Conservation (phyloP, 2,888 invertebrate species). For the Mesopsocus fuscifrons region DNA sequence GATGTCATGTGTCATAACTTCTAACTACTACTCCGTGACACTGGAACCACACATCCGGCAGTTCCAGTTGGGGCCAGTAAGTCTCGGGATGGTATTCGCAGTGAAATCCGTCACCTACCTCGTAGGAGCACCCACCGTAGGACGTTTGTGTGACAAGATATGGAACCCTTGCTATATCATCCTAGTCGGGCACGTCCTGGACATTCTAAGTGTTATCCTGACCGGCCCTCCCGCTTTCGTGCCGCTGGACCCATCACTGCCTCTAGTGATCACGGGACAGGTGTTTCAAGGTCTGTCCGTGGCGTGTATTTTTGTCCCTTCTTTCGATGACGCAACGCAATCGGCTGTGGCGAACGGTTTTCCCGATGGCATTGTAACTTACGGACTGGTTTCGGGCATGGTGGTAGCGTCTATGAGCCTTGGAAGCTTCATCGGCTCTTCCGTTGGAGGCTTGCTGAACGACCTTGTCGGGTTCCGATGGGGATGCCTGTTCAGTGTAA, state of each 20-base stretch:
- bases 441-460: too few relatives aligned
- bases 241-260: too few relatives aligned
- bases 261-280: slow-evolving; percentile 22
- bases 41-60: slow-evolving; percentile 31
- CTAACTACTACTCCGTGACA: slow-evolving; percentile 33
- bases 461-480: too few relatives aligned
- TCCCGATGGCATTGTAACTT: neutral
- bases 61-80: slow-evolving; percentile 23
- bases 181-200: too few relatives aligned
- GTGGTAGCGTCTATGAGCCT: too few relatives aligned
- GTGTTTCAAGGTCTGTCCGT: slow-evolving; percentile 30
- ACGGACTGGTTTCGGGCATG: too few relatives aligned
- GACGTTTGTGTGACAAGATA: slow-evolving; percentile 25
- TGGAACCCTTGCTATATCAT: slow-evolving; percentile 24
- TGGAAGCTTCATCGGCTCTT: too few relatives aligned
- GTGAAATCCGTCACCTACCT: slow-evolving; percentile 28
- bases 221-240: too few relatives aligned
- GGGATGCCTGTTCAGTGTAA: too few relatives aligned
- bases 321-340: slow-evolving; percentile 29
- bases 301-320: slow-evolving; percentile 29
- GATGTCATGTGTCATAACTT: slow-evolving; percentile 22
- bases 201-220: too few relatives aligned
- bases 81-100: slow-evolving; percentile 26
- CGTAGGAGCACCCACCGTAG: slow-evolving; percentile 26
- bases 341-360: slow-evolving; percentile 23